Conservation (phyloP, 2,888 invertebrate species). For the Periphyllus acericola region DNA sequence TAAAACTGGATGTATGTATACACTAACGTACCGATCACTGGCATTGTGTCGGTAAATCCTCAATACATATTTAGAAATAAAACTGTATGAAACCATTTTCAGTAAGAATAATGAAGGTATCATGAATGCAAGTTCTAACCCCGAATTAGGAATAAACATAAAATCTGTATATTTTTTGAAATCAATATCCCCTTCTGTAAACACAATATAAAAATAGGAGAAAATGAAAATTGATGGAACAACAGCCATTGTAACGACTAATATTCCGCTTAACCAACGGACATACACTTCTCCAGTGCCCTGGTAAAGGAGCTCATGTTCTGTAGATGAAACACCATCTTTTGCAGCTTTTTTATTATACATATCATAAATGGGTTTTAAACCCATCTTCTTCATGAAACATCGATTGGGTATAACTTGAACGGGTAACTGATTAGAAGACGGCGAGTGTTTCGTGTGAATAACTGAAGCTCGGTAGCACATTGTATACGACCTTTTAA, state of each 20-base stretch:
- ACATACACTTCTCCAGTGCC: constrained; percentile 38
- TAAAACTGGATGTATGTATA: constrained; percentile 47
- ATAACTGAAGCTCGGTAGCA: not conserved
- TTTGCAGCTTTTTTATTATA: constrained; percentile 54
- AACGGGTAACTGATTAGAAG: not conserved
- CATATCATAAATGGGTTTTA: constrained; percentile 10
- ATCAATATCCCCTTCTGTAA: not conserved
- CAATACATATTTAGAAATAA: constrained; percentile 54
- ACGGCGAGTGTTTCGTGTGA: not conserved
- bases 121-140: constrained; percentile 1
- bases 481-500: not conserved
- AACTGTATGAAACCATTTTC: constrained; percentile 38
- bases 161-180: constrained; percentile 31
- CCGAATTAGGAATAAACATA: constrained; percentile 20
- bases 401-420: not conserved
- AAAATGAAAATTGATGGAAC: constrained; percentile 10
- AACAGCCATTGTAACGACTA: not conserved
- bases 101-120: not conserved
- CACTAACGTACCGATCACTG: constrained; percentile 24
- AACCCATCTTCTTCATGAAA: constrained; percentile 52
- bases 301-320: constrained; percentile 28
- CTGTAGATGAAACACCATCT: constrained; percentile 34
- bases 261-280: constrained; percentile 26
- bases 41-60: constrained; percentile 48
- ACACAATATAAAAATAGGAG: constrained; percentile 5